phyloP scores from a whole-genome alignment of 2,113 vertebrate species.

The Mastomys coucha region DNA sequence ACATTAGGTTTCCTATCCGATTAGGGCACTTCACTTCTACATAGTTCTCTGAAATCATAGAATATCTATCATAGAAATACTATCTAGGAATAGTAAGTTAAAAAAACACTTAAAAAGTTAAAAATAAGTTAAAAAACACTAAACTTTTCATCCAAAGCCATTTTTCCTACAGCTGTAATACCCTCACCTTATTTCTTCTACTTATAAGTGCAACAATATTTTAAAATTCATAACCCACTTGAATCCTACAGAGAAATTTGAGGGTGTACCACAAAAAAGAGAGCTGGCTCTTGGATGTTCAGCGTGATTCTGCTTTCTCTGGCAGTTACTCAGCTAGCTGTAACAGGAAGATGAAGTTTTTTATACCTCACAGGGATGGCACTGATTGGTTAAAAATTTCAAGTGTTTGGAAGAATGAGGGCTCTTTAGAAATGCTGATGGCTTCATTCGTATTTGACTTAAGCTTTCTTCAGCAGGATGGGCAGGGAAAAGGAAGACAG shows the following conservation, averaged over 20 bases:
- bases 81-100: not conserved
- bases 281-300: not conserved
- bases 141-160: not conserved
- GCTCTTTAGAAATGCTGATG: conserved; percentile 31
- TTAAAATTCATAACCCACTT: conserved; percentile 12
- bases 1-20: not conserved
- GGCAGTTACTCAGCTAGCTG: conserved; percentile 4
- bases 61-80: not conserved
- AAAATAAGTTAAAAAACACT: not conserved
- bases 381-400: conserved; percentile 3
- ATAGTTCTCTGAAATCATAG: not conserved
- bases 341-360: not conserved
- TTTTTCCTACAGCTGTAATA: not conserved
- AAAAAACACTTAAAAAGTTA: too few relatives aligned
- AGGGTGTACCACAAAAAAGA: conserved; percentile 16
- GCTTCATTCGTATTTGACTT: conserved; percentile 25
- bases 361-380: not conserved
- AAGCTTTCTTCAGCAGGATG: not conserved
- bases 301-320: not conserved
- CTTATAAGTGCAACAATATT: conserved; percentile 36
- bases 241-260: conserved; percentile 3
- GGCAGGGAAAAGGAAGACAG: conserved; percentile 7
- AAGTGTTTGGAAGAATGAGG: conserved; percentile 57
- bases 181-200: not conserved
- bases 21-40: not conserved